Evolutionary conservation across 2,113 vertebrate genomes (phyloP).

Genomic region (Sclerurus mexicanus): DNA sequence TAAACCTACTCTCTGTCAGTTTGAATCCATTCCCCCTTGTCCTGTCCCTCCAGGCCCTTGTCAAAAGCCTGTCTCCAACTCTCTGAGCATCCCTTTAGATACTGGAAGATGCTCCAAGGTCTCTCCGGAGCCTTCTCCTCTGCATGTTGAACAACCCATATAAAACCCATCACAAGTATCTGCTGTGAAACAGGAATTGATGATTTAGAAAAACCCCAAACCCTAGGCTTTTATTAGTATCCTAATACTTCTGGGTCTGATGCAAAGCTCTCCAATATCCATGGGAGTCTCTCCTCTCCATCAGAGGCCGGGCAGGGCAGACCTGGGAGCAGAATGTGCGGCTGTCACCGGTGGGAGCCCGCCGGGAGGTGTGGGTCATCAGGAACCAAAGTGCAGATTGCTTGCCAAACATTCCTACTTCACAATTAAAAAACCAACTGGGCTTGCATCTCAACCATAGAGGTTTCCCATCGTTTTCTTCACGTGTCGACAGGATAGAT

Average conservation of each 20-base stretch:
- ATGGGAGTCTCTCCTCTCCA: accelerated
- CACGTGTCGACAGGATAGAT: not conserved
- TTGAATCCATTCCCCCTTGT: not conserved
- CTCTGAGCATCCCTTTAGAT: not conserved
- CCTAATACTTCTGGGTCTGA: accelerated
- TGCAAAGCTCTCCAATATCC: not conserved
- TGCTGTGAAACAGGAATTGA: not conserved
- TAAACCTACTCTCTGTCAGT: not conserved
- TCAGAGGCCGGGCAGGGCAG: not conserved
- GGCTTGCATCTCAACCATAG: constrained; percentile 14
- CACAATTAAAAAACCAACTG: not conserved
- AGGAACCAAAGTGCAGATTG: not conserved
- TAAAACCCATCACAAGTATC: not conserved
- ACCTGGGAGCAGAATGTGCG: constrained; percentile 20
- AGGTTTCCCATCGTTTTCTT: constrained; percentile 21
- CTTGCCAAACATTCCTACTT: not conserved
- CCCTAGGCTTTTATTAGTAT: not conserved
- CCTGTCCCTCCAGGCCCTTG: not conserved
- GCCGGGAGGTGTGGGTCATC: constrained; percentile 9
- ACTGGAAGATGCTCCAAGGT: not conserved
- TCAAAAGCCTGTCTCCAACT: not conserved
- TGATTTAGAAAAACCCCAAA: not conserved
- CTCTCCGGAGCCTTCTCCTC: not conserved
- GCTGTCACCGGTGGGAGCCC: not conserved
- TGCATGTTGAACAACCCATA: not conserved